phyloP scores from a whole-genome alignment of 1,140 invertebrate species.

The Trichonephila clavipes region DNA sequence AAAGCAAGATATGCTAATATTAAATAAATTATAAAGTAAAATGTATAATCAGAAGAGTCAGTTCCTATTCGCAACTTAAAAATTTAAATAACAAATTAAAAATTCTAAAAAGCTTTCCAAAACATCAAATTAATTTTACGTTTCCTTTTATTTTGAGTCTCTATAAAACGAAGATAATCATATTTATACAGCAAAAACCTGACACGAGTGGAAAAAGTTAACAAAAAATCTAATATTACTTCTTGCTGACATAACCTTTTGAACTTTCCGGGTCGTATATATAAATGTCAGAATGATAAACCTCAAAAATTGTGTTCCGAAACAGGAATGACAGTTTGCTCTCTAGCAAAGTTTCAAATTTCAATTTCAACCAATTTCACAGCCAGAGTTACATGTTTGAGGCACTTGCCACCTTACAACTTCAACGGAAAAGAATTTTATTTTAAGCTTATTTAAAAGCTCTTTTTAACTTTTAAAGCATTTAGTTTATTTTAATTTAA shows the following conservation, averaged over 20 bases:
- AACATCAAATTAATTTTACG: too few species aligned
- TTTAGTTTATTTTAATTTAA: too few species aligned
- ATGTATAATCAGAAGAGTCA: too few species aligned
- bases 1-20: too few species aligned
- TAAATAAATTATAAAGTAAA: too few species aligned
- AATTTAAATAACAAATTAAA: too few species aligned
- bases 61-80: too few species aligned
- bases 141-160: too few species aligned
- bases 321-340: slow-evolving; percentile 1
- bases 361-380: neutral
- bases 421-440: neutral
- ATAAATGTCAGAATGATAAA: neutral
- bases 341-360: neutral
- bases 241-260: neutral
- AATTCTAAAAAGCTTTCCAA: too few species aligned
- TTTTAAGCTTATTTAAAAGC: too few species aligned
- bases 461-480: too few species aligned
- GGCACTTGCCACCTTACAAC: neutral
- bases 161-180: too few species aligned
- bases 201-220: neutral
- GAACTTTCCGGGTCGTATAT: neutral
- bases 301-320: neutral
- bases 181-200: neutral
- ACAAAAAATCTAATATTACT: neutral
- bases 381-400: neutral